Evolutionary conservation across 2,113 vertebrate species (phyloP), one percentile per base, ranked within the genome.

Genomic region (Bufo bufo): DNA sequence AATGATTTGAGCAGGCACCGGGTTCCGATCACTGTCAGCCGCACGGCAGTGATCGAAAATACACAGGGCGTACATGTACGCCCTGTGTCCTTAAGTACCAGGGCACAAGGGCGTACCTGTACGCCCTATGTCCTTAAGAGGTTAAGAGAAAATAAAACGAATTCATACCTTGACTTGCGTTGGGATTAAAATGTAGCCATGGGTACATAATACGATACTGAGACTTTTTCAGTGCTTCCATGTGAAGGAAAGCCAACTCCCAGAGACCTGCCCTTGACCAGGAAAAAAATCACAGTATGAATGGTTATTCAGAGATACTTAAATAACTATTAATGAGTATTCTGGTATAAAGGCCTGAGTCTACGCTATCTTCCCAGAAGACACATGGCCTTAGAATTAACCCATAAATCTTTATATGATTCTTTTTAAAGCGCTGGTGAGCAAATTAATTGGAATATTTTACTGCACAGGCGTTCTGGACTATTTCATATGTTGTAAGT

Each of bases 201-300:
- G 33, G 33, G 33, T 33, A 33, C 61, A 10, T 81, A 43, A 16
- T 4, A 43, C 3, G 6, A 19, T n/a, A 61, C 23, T 43, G 58
- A 81, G 12, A 33, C 3, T 23, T 80, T 56, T 33, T 61, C 4
- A 19, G 8, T 75, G 72, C 13, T 13, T 81, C 23, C 23, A 0
- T 43, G 14, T 45, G 61, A 61, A 81, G 54, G 56, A 19, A 81
- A 81, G 78, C 50, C 23, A 58, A 82, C 61, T 82, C 45, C 45
- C 63, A 23, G 49, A 83, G 81, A 83, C 81, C 81, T 83, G 81
- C 49, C 81, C 81, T 83, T 83, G 81, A 83, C 81, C 63, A 23
- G 63, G 20, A 52, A 17, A 83, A 49, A 83, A 23, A 23, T 69
- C 5, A 50, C 61, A 71, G 12, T 49, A 84, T 84, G 59, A 81